Evolutionary conservation across 1,140 invertebrate species (phyloP), one percentile per base, ranked within the genome.

Genomic region (Apolygus lucorum): DNA sequence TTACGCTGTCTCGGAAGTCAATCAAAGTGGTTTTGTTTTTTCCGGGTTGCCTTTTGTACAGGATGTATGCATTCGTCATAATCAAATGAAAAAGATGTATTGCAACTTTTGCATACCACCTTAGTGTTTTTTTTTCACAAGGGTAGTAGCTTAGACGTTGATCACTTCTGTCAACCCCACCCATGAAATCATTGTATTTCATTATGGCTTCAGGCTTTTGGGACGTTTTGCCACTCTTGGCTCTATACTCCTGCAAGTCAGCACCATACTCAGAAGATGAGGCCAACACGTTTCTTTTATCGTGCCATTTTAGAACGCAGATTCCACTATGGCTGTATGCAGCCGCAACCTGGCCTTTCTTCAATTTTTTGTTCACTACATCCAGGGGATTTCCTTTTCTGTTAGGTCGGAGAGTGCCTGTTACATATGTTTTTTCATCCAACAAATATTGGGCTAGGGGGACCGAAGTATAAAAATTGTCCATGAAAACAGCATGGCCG

Each of bases 111-210:
- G 68, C 70, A 42, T 74, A 74, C 70, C 71, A 72, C 26, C 66
- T 70, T 28, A 72, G 17, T 8, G 67, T 73, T 69, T 73, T 72
- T 25, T 70, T 64, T 28, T 72, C 71, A 54, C 42, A 64, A 29
- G 70, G 68, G 63, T 74, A 74, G 28, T 72, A 72, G 0, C 49
- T 17, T 11, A 67, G 24, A 63, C 72, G 66, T 52, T 72, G 73
- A 26, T 74, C 71, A 1, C 22, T 28, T 34, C 69, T 49, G 67
- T 72, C 73, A 26, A 73, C 49, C n/a, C 69, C 71, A 68, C 59
- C 66, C 73, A 72, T 73, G 28, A 52, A 72, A 11, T 67, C 66
- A 66, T 72, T 73, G 64, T 72, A 74, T n/a, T 72, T 42, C 13
- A 70, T 34, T 25, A 72, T 68, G n/a, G 69, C 66, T 24, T 68